Conservation (phyloP, 2,113 vertebrate species). For the Pomatostomus ruficeps region DNA sequence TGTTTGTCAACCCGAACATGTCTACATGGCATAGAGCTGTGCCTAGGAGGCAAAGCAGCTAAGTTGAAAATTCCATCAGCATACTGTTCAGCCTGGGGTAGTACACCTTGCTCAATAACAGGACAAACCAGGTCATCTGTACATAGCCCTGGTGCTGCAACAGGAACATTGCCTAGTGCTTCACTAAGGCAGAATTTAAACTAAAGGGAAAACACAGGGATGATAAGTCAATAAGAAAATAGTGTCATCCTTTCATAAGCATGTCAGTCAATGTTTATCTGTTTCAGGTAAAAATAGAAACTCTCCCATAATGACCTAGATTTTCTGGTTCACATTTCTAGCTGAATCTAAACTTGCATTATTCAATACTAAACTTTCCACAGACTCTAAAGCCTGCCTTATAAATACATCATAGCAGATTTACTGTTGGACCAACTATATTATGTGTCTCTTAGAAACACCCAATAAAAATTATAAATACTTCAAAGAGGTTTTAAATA, state of each 20-base stretch:
- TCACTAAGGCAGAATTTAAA: background rate
- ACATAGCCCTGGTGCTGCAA: background rate
- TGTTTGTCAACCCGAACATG: background rate
- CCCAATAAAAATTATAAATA: constrained; percentile 49
- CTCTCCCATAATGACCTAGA: background rate
- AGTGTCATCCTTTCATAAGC: background rate
- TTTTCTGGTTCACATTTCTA: background rate
- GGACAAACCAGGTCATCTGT: background rate
- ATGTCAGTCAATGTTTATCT: background rate
- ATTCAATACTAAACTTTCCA: background rate
- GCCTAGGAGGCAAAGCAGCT: background rate
- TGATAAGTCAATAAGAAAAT: background rate
- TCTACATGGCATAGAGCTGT: background rate
- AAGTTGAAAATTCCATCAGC: background rate
- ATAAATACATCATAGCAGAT: constrained; percentile 21
- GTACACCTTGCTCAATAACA: background rate
- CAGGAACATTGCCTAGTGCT: background rate
- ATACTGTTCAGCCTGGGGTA: background rate
- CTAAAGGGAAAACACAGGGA: background rate
- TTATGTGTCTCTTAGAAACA: constrained; percentile 43
- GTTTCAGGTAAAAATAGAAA: constrained; percentile 1
- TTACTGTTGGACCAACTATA: background rate
- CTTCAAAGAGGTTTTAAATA: constrained; percentile 4
- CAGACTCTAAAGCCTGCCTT: background rate
- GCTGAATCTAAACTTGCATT: background rate